A percentile compares a stretch with the other conserved stretches of the same genome.
phyloP scores from a whole-genome alignment of 2,888 invertebrate genomes.

The Caenorhabditis zanzibari region DNA sequence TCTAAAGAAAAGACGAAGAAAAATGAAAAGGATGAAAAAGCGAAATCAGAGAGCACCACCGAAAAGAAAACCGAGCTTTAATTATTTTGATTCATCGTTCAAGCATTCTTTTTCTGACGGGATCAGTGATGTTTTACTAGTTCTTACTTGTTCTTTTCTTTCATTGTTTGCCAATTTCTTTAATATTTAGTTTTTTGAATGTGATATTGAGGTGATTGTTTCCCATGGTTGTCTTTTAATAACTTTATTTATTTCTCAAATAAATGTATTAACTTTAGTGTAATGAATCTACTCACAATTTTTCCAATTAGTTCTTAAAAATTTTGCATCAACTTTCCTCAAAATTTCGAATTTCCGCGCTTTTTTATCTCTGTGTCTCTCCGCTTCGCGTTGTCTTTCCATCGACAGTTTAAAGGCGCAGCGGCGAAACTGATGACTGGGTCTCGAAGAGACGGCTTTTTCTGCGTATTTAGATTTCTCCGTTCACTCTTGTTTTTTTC shows the following conservation, averaged over 20 bases:
- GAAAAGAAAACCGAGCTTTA: slow-evolving; percentile 57
- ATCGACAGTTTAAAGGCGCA: slow-evolving; percentile 49
- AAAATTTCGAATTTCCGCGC: background rate
- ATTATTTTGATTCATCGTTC: slow-evolving; percentile 13
- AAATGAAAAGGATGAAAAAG: slow-evolving; percentile 30
- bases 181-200: slow-evolving; percentile 36
- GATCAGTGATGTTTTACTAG: slow-evolving; percentile 26
- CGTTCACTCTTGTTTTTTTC: slow-evolving; percentile 12
- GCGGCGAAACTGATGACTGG: background rate
- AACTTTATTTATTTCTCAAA: slow-evolving; percentile 4
- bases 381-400: background rate
- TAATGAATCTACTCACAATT: too few species aligned
- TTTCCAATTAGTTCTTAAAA: too few species aligned
- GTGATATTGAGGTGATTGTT: slow-evolving; percentile 52
- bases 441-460: slow-evolving; percentile 37
- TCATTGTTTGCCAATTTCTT: slow-evolving; percentile 38
- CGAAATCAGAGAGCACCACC: slow-evolving; percentile 15
- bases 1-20: slow-evolving; percentile 23
- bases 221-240: slow-evolving; percentile 39
- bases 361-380: slow-evolving; percentile 23
- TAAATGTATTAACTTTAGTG: slow-evolving; percentile 1
- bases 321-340: too few species aligned
- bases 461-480: slow-evolving; percentile 46
- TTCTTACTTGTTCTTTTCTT: slow-evolving; percentile 34
- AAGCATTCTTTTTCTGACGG: slow-evolving; percentile 43